Percentiles rank a stretch among this genome's conserved stretches.
Evolutionary conservation across 2,797 vertebrate species (phyloP).

Genomic region (Carapus acus): DNA sequence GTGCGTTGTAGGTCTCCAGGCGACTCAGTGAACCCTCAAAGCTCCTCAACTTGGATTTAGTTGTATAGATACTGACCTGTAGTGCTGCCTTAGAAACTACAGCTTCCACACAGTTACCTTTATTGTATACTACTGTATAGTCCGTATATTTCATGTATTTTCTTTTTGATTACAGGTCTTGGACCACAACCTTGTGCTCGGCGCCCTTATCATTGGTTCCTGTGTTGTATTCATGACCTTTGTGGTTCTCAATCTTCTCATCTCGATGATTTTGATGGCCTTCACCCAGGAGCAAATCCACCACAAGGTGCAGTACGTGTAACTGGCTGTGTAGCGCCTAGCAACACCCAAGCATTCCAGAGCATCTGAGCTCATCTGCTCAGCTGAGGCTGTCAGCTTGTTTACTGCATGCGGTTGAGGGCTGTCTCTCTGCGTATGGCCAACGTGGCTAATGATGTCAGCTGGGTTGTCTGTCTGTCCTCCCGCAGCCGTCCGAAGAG

Average conservation of each 20-base stretch:
- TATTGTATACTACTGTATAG: no score
- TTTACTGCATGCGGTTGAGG: neutral
- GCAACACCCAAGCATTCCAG: neutral
- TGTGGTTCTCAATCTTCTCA: conserved; percentile 85
- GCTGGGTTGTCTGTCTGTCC: conserved; percentile 15
- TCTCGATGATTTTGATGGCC: conserved; percentile 85
- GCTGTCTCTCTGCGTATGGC: no score
- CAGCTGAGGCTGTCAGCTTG: neutral
- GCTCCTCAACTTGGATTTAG: no score
- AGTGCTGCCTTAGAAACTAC: no score
- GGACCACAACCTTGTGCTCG: conserved; percentile 75
- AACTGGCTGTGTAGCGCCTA: neutral
- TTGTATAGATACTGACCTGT: no score
- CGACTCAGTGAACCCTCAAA: no score
- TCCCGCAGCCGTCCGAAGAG: conserved; percentile 80
- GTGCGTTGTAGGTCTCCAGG: no score
- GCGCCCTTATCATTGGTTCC: conserved; percentile 84
- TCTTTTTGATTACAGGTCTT: conserved; percentile 74
- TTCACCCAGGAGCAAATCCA: conserved; percentile 82
- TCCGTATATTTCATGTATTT: neutral
- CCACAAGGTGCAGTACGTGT: conserved; percentile 79
- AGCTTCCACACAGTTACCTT: no score
- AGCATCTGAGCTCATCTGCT: no score
- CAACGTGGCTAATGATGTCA: neutral
- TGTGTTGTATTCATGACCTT: conserved; percentile 88